A percentile compares a stretch with the other conserved stretches of the same genome.
Conservation (phyloP, 2,888 invertebrate genomes). For the Leptura quadrifasciata region DNA sequence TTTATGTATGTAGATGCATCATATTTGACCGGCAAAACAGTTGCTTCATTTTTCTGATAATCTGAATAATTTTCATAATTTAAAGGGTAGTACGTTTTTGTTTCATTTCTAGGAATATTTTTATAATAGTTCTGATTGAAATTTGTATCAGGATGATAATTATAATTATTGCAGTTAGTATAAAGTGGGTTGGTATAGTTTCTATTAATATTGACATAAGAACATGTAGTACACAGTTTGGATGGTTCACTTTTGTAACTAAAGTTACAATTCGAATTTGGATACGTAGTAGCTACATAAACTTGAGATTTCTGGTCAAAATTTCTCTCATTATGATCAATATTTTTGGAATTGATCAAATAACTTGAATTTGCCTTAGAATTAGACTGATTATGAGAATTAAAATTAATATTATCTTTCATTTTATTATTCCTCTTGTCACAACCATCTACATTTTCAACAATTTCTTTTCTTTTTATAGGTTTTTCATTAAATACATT, state of each 20-base stretch:
- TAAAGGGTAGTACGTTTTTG: conserved; percentile 61
- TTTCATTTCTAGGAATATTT: conserved; percentile 56
- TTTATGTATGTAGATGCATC: conserved; percentile 43
- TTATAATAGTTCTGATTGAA: conserved; percentile 64
- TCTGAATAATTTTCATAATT: conserved; percentile 67
- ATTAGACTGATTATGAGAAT: not conserved
- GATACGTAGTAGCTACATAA: conserved; percentile 45
- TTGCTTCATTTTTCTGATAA: conserved; percentile 58
- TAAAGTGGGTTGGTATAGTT: conserved; percentile 67
- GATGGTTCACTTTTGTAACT: conserved; percentile 40
- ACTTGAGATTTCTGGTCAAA: conserved; percentile 43
- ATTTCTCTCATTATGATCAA: not conserved
- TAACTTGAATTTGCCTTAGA: conserved; percentile 18
- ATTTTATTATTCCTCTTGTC: not conserved
- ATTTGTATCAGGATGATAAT: conserved; percentile 62
- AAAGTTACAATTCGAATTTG: conserved; percentile 33
- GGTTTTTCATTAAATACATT: conserved; percentile 3
- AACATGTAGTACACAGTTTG: conserved; percentile 42
- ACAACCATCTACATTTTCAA: not conserved
- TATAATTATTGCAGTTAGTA: conserved; percentile 67
- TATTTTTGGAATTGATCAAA: not conserved
- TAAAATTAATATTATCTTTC: not conserved
- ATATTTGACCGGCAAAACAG: conserved; percentile 40
- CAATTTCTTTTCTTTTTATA: not conserved
- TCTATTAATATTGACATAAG: conserved; percentile 60